Conservation (phyloP, 2,113 vertebrate genomes). For the Gavia stellata region DNA sequence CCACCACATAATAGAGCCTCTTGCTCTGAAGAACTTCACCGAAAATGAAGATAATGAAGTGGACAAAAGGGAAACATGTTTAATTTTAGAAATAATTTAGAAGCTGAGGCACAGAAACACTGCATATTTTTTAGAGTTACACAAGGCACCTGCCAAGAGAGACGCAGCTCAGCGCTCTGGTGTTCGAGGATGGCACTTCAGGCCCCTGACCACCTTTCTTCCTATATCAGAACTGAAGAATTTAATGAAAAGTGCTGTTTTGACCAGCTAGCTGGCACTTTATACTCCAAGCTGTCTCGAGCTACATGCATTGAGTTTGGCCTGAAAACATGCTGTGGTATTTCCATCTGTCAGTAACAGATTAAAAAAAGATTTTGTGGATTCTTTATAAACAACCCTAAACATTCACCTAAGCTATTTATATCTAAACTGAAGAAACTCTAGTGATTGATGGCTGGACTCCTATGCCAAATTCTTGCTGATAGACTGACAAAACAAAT, state of each 20-base stretch:
- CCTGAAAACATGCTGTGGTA: not conserved
- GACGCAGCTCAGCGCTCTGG: not conserved
- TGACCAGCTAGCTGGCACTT: not conserved
- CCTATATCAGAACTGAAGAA: not conserved
- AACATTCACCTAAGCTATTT: slow-evolving; percentile 36
- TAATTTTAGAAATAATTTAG: not conserved
- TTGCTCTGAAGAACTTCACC: not conserved
- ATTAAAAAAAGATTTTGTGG: slow-evolving; percentile 29
- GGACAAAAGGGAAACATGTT: not conserved
- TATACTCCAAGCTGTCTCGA: not conserved
- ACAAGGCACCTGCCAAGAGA: not conserved
- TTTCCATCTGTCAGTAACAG: slow-evolving; percentile 52
- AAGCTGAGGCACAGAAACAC: not conserved
- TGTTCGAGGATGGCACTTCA: not conserved
- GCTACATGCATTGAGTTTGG: not conserved
- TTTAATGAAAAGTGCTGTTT: not conserved
- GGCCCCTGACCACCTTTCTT: not conserved
- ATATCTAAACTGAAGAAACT: slow-evolving; percentile 20
- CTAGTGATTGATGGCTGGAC: not conserved
- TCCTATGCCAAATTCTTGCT: slow-evolving; percentile 11
- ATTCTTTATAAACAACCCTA: slow-evolving; percentile 9
- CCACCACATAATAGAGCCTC: not conserved
- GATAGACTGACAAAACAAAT: not conserved
- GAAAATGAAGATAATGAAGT: not conserved
- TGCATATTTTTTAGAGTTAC: not conserved